Evolutionary conservation across 2,113 vertebrate genomes (phyloP).

Genomic region (Myiopsitta monachus): DNA sequence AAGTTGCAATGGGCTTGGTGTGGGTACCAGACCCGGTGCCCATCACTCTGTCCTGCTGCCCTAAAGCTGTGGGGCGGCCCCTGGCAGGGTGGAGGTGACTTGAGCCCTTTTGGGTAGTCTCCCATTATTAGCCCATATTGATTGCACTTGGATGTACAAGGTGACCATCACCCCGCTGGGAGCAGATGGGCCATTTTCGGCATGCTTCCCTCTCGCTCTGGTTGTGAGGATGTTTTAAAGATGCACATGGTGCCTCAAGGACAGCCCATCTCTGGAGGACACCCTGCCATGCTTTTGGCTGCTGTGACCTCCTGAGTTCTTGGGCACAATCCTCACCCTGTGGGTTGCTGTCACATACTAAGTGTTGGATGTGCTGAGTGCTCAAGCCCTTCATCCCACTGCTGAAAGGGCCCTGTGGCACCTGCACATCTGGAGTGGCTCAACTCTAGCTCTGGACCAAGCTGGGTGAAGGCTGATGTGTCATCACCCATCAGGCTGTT

Average conservation of each 20-base stretch:
- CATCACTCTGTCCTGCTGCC: neutral
- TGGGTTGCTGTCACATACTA: accelerated
- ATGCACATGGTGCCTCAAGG: accelerated
- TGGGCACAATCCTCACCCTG: neutral
- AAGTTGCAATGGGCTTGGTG: accelerated
- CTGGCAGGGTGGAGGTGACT: neutral
- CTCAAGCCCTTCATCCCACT: accelerated
- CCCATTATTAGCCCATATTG: neutral
- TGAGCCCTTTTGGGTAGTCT: accelerated
- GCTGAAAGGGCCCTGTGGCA: accelerated
- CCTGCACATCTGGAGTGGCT: neutral
- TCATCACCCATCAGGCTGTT: neutral
- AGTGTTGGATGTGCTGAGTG: neutral
- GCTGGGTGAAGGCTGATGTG: neutral
- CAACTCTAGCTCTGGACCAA: neutral
- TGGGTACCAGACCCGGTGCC: accelerated
- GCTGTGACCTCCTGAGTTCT: neutral
- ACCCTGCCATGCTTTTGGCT: neutral
- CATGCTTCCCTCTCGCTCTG: neutral
- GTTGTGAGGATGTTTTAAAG: neutral
- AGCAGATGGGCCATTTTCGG: accelerated
- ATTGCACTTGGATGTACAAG: neutral
- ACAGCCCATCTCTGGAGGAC: neutral
- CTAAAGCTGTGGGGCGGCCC: neutral
- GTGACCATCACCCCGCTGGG: accelerated